Evolutionary conservation across 2,888 invertebrate species (phyloP), one percentile per base, ranked within the genome.

Genomic region (Lasius fuliginosus): DNA sequence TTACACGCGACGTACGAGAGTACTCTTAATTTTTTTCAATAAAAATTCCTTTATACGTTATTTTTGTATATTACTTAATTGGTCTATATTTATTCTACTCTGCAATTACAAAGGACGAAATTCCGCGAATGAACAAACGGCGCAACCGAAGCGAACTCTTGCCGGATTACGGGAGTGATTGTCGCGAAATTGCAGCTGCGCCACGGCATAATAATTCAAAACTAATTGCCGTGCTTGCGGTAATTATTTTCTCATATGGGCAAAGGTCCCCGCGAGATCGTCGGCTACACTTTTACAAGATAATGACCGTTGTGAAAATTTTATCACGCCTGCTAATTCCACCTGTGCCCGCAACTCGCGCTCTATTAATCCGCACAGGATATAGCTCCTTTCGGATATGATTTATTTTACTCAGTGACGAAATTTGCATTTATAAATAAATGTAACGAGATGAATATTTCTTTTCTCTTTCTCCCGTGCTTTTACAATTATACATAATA

Each of bases 111-210:
- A 71, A 81, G 74, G 74, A 71, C 46, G 58, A 73, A 73, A 81
- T 81, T 73, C 76, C 77, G 77, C 64, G 82, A 81, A 27, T 46
- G 42, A 79, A 67, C 81, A 83, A 79, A 67, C 83, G 81, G 60
- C 53, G 23, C 79, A 33, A 49, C 62, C 82, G 82, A 82, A 64
- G 53, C 82, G 64, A 76, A 82, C 65, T 79, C 83, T 83, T 77
- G 74, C 67, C 36, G 79, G 88, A 86, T 86, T 88, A 88, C 77
- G 46, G 18, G 71, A 64, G 74, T 82, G 88, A 88, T 88, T 88
- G 75, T 71, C 84, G 74, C 60, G 83, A 69, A 88, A 88, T 86
- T 86, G 83, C 81, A 76, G 73, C 75, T 82, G 75, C 79, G 82
- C 83, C 74, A 53, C 69, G 23, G 79, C 36, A 76, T 76, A 83